Evolutionary conservation across 2,113 vertebrate species (phyloP).

Genomic region (Rhipidura dahli): DNA sequence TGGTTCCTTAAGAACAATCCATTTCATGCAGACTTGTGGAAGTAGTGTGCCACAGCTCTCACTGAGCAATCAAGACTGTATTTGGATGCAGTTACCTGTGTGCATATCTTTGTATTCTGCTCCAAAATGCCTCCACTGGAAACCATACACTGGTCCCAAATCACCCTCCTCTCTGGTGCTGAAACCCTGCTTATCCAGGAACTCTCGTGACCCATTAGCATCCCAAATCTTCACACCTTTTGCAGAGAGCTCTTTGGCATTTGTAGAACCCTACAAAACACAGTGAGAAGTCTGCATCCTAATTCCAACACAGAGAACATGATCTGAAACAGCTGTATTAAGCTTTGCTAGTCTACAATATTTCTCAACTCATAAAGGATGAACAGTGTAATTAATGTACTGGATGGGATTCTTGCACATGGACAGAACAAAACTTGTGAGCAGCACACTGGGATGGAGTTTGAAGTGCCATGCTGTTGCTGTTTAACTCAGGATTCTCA

Average conservation of each 20-base stretch:
- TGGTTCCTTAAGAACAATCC: background rate
- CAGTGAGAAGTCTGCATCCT: background rate
- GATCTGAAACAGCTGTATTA: background rate
- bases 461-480: background rate
- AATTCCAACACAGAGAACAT: background rate
- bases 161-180: conserved; percentile 88
- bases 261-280: conserved; percentile 88
- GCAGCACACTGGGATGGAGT: background rate
- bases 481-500: background rate
- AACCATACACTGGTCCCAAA: conserved; percentile 94
- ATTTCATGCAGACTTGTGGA: background rate
- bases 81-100: conserved; percentile 72
- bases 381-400: background rate
- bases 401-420: background rate
- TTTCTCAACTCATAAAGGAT: background rate
- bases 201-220: conserved; percentile 89
- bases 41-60: background rate
- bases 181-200: conserved; percentile 91
- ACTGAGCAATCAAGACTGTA: background rate
- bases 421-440: background rate
- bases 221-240: conserved; percentile 98
- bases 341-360: background rate
- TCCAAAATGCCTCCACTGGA: conserved; percentile 98
- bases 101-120: conserved; percentile 93
- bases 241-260: conserved; percentile 90